These are phyloP conservation scores for Cyrtonyx montezumae DNA, from an alignment of 2,113 vertebrate genomes.

Conservation along the genomic window DNA sequence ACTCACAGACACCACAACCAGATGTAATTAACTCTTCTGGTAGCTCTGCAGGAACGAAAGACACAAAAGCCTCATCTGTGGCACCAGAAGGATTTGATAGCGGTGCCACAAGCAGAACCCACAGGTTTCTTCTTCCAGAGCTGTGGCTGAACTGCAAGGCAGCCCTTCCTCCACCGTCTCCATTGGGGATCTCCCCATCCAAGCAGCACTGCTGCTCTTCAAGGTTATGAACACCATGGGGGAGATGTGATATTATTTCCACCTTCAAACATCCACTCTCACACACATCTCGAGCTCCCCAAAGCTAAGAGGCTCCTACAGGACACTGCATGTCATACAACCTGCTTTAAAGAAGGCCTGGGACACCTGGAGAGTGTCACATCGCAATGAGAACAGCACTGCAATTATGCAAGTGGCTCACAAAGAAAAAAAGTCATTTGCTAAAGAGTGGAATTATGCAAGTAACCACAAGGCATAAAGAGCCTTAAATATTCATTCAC, in stretches of 20 bases:
- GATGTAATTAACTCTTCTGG: not conserved
- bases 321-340: not conserved
- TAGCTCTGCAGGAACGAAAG: not conserved
- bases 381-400: not conserved
- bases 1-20: not conserved
- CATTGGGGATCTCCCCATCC: not conserved
- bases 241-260: not conserved
- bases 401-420: not conserved
- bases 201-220: not conserved
- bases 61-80: not conserved
- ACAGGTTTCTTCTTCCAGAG: not conserved
- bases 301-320: not conserved
- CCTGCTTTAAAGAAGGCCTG: not conserved
- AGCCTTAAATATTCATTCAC: constrained; percentile 66
- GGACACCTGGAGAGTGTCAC: not conserved
- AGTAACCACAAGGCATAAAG: constrained; percentile 41
- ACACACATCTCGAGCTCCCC: not conserved
- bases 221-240: not conserved
- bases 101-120: not conserved
- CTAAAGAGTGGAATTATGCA: constrained; percentile 50
- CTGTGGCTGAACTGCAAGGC: not conserved
- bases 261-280: not conserved
- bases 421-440: not conserved
- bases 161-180: not conserved
- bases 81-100: not conserved